These are phyloP conservation scores for Campopleginae sp. DNA, from an alignment of 2,888 invertebrate genomes.

Conservation along the genomic window DNA sequence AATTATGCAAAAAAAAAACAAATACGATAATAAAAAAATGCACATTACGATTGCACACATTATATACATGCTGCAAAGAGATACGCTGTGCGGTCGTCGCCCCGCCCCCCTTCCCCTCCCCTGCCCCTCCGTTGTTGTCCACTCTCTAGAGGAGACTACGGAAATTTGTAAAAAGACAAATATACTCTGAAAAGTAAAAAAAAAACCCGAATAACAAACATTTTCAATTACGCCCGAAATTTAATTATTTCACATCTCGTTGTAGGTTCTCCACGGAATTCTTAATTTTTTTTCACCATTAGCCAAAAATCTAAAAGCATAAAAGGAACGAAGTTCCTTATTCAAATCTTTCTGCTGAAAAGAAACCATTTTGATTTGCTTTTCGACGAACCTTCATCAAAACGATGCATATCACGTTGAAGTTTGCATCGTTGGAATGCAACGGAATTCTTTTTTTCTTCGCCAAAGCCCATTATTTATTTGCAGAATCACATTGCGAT, in stretches of 20 bases:
- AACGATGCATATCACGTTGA: no score
- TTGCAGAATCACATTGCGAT: no score
- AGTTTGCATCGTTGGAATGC: no score
- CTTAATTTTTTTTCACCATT: background rate
- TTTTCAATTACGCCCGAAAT: background rate
- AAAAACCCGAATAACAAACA: background rate
- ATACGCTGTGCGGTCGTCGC: constrained; percentile 63
- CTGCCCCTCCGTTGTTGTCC: constrained; percentile 62
- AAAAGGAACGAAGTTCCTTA: background rate
- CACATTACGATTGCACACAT: constrained; percentile 63
- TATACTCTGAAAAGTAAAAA: constrained; percentile 64
- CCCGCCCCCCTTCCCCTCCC: constrained; percentile 33
- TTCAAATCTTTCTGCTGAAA: background rate
- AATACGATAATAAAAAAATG: constrained; percentile 41
- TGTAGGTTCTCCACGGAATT: background rate
- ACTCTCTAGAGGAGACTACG: constrained; percentile 65
- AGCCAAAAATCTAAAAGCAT: background rate
- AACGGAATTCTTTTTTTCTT: no score
- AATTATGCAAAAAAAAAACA: constrained; percentile 14
- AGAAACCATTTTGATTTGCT: no score
- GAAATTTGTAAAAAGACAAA: constrained; percentile 69
- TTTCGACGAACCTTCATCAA: no score
- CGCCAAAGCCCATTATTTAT: no score
- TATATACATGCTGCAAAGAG: constrained; percentile 65
- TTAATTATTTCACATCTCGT: background rate